These are phyloP conservation scores for Grammomys surdaster DNA, from an alignment of 2,113 vertebrate species.

Conservation along the genomic window DNA sequence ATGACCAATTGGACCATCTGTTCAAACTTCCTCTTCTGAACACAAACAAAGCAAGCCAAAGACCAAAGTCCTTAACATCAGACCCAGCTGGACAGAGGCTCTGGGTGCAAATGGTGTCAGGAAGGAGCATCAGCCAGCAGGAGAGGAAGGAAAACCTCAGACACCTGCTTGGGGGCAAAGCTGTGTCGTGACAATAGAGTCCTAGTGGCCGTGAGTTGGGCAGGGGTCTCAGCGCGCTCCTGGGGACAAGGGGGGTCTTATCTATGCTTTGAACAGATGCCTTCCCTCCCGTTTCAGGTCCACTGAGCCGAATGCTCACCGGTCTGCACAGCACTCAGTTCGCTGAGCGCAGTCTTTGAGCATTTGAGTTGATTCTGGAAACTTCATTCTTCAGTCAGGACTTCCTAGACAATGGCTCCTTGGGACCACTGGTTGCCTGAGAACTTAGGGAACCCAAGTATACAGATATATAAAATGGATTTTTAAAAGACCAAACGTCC, in stretches of 20 bases:
- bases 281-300: background rate
- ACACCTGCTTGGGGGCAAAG: background rate
- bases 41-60: background rate
- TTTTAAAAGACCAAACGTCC: background rate
- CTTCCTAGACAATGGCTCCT: no score
- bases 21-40: background rate
- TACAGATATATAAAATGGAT: background rate
- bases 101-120: background rate
- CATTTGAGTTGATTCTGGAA: background rate
- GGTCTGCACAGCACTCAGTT: background rate
- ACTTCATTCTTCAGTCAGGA: background rate
- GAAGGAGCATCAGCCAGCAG: rapidly evolving
- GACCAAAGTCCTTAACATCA: background rate
- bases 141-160: rapidly evolving
- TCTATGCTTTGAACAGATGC: rapidly evolving
- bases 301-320: rapidly evolving
- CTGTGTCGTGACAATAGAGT: rapidly evolving
- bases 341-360: rapidly evolving
- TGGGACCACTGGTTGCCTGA: background rate
- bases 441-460: background rate
- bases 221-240: rapidly evolving
- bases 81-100: background rate
- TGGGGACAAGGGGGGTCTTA: rapidly evolving
- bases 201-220: rapidly evolving
- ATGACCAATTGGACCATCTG: constrained; percentile 68